A percentile compares a stretch with the other conserved stretches of the same genome.
phyloP scores from a whole-genome alignment of 2,113 vertebrate species.

The Glaucidium brasilianum region DNA sequence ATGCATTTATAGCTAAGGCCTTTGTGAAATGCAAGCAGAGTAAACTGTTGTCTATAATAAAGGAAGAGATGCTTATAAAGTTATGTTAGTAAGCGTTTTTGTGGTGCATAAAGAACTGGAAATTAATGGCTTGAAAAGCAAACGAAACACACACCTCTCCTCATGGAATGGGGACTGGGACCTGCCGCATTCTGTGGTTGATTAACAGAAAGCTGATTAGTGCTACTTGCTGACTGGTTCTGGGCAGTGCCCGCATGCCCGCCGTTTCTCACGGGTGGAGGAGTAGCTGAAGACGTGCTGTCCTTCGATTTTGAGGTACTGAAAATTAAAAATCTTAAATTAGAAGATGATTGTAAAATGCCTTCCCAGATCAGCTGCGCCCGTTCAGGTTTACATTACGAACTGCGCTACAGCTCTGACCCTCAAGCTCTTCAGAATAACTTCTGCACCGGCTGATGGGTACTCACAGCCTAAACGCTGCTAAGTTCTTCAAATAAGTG shows the following conservation, averaged over 20 bases:
- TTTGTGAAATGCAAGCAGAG: not conserved
- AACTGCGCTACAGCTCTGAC: not conserved
- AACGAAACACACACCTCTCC: slow-evolving; percentile 79
- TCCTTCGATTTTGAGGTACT: slow-evolving; percentile 85
- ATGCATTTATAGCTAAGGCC: not conserved
- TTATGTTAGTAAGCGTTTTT: not conserved
- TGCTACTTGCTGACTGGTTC: slow-evolving; percentile 1
- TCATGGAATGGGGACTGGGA: slow-evolving; percentile 87
- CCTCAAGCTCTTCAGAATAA: not conserved
- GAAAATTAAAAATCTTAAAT: not conserved
- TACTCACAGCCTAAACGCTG: not conserved
- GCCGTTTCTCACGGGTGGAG: slow-evolving; percentile 79
- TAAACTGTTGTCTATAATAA: not conserved
- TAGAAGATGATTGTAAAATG: fast-evolving
- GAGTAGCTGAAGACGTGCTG: slow-evolving; percentile 38
- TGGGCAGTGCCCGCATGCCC: slow-evolving; percentile 22
- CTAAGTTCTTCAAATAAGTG: not conserved
- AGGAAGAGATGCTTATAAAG: not conserved
- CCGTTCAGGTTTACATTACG: fast-evolving
- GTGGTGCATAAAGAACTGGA: not conserved
- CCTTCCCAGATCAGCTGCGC: not conserved
- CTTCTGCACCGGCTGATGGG: not conserved
- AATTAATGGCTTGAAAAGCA: not conserved
- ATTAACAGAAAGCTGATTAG: slow-evolving; percentile 73
- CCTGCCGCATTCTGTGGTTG: slow-evolving; percentile 75